Evolutionary conservation across 2,888 invertebrate species (phyloP).

Genomic region (Hyppa rectilinea): DNA sequence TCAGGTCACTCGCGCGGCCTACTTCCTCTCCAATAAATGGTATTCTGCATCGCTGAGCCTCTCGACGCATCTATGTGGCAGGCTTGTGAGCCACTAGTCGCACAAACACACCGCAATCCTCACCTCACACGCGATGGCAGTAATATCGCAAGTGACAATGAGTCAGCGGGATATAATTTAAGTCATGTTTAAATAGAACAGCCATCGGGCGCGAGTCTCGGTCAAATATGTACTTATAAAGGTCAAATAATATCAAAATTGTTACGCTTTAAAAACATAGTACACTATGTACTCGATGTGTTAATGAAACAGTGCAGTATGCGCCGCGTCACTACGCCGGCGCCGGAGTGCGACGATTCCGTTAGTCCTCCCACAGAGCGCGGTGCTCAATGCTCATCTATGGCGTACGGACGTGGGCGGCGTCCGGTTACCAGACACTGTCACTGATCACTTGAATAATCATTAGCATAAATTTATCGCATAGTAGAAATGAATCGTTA

Average conservation of each 20-base stretch:
- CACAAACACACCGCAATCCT: neutral
- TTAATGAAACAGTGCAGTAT: no score
- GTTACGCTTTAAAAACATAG: no score
- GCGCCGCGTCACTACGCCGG: neutral
- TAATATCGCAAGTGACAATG: no score
- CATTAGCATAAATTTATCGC: neutral
- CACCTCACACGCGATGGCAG: conserved; percentile 3
- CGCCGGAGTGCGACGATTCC: neutral
- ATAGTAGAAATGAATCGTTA: neutral
- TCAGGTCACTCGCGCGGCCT: conserved; percentile 1
- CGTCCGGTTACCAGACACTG: neutral
- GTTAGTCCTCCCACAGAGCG: neutral
- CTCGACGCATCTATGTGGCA: neutral
- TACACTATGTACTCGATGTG: no score
- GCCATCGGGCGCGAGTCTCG: neutral
- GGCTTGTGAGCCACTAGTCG: neutral
- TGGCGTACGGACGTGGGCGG: neutral
- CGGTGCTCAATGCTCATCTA: neutral
- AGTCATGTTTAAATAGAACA: neutral
- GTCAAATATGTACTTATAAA: neutral
- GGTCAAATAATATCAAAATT: neutral
- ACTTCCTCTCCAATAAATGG: conserved; percentile 39
- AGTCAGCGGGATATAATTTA: neutral
- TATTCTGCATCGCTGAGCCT: conserved; percentile 23
- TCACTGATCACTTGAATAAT: neutral